Conservation (phyloP, 2,888 invertebrate genomes). For the Andrena bicolor region DNA sequence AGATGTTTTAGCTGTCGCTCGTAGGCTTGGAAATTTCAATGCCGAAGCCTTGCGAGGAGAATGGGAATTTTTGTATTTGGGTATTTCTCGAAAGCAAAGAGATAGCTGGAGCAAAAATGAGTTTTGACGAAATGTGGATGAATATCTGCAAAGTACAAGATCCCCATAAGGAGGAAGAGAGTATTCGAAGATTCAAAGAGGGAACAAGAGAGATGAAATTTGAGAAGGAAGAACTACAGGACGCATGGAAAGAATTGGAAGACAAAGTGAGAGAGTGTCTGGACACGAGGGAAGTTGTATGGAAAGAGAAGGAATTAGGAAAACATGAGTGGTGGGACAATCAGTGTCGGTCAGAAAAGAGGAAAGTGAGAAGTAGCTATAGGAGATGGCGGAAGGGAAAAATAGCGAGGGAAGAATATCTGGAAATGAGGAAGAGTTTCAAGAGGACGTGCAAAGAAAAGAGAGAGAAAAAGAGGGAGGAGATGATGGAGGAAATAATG, state of each 20-base stretch:
- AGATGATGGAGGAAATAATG: constrained; percentile 11
- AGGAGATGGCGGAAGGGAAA: constrained; percentile 1
- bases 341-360: constrained; percentile 17
- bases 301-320: background rate
- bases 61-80: background rate
- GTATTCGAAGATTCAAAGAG: background rate
- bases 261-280: background rate
- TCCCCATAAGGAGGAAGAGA: background rate
- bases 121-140: too few species aligned
- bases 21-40: background rate
- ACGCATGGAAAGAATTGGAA: background rate
- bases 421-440: constrained; percentile 6
- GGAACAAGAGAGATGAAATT: background rate
- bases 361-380: constrained; percentile 12
- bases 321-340: background rate
- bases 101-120: too few species aligned
- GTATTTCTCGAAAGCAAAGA: too few species aligned
- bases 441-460: constrained; percentile 11
- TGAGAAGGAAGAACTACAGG: background rate
- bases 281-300: background rate
- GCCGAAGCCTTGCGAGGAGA: background rate
- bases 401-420: background rate
- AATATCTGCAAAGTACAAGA: too few species aligned
- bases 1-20: constrained; percentile 3
- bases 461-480: constrained; percentile 8